Evolutionary conservation across 2,888 invertebrate genomes (phyloP).

Genomic region (Chironomus riparius): DNA sequence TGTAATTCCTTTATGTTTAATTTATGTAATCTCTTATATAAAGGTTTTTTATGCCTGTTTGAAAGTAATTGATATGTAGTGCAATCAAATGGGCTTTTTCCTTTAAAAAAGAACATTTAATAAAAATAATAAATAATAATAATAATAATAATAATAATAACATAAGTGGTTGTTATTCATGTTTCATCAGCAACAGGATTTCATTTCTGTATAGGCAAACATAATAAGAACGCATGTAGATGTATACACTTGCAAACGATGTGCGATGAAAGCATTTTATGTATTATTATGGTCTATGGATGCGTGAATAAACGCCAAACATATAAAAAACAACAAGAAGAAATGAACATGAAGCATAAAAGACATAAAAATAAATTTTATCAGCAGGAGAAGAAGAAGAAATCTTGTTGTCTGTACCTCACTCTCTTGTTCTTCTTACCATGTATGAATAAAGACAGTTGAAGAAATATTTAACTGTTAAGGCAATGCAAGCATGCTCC

Average conservation of each 20-base stretch:
- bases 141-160: no score
- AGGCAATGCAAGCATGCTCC: no score
- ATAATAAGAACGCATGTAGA: background rate
- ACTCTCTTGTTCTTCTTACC: no score
- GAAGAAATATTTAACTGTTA: no score
- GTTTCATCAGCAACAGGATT: conserved; percentile 3
- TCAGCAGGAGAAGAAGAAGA: background rate
- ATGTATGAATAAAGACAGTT: no score
- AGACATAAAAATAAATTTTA: conserved; percentile 15
- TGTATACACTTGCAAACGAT: background rate
- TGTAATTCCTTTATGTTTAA: no score
- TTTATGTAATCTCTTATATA: no score
- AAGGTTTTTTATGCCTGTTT: no score
- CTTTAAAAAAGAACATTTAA: no score
- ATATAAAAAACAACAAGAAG: background rate
- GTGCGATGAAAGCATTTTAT: background rate
- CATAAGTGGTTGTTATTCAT: background rate
- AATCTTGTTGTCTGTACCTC: background rate
- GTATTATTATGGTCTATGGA: background rate
- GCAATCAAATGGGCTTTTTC: no score
- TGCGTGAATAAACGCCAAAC: conserved; percentile 1
- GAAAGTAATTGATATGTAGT: no score
- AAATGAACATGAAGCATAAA: background rate
- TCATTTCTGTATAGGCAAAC: background rate
- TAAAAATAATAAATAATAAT: no score